Conservation (phyloP, 2,113 vertebrate species). For the Glaucidium brasilianum region DNA sequence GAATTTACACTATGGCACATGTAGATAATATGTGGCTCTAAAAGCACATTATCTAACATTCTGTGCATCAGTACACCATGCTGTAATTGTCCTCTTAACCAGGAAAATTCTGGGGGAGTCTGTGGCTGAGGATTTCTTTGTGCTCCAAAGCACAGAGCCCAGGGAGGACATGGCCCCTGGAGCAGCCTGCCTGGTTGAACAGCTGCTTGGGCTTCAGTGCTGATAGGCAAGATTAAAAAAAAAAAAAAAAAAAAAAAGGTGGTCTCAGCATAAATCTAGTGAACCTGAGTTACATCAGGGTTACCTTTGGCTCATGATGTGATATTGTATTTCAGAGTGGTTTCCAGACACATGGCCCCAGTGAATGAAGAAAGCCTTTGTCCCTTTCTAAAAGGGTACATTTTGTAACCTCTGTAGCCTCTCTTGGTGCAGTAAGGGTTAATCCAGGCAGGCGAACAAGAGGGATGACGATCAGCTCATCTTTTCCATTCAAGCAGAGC, state of each 20-base stretch:
- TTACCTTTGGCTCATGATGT: not conserved
- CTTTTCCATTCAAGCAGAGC: constrained; percentile 54
- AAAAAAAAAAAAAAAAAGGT: not conserved
- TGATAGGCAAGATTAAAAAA: not conserved
- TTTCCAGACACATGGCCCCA: not conserved
- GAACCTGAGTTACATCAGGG: not conserved
- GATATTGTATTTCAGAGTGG: not conserved
- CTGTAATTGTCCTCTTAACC: not conserved
- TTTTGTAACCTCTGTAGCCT: not conserved
- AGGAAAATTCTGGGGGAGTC: not conserved
- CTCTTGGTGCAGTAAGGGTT: not conserved
- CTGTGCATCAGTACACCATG: not conserved
- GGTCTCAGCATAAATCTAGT: not conserved
- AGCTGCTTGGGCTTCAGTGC: not conserved
- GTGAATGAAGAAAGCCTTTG: not conserved
- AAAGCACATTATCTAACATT: not conserved
- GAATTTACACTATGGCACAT: rapidly evolving
- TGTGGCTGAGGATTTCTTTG: not conserved
- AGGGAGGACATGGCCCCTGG: not conserved
- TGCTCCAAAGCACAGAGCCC: not conserved
- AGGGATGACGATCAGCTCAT: constrained; percentile 28
- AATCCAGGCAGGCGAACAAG: not conserved
- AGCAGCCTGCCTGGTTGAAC: not conserved
- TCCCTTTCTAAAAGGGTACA: not conserved
- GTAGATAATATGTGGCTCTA: not conserved